Percentiles rank a stretch among this genome's conserved stretches.
Evolutionary conservation across 2,888 invertebrate species (phyloP).

Genomic region (Acanthosepion esculentum): DNA sequence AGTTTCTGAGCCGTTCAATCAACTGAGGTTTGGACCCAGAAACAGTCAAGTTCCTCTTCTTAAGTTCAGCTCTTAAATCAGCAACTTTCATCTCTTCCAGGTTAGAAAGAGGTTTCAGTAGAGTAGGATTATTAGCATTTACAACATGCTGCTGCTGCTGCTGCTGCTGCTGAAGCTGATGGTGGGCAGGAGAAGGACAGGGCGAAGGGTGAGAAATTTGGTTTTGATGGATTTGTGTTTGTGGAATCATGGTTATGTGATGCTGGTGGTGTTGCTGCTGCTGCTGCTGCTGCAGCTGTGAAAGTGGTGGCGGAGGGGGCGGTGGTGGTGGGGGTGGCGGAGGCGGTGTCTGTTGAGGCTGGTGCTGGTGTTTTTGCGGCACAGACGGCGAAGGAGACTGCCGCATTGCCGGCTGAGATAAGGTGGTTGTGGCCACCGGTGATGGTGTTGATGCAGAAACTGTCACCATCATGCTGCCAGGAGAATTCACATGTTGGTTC

Average conservation of each 20-base stretch:
- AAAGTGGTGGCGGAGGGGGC: conserved; percentile 54
- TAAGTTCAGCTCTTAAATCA: conserved; percentile 93
- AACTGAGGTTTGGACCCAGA: conserved; percentile 96
- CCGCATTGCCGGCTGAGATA: conserved; percentile 53
- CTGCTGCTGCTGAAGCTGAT: neutral
- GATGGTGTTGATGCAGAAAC: conserved; percentile 52
- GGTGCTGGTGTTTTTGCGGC: conserved; percentile 66
- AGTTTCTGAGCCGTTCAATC: conserved; percentile 88
- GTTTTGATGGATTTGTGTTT: conserved; percentile 50
- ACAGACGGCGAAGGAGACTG: conserved; percentile 70
- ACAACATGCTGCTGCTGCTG: conserved; percentile 10
- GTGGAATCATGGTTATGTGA: conserved; percentile 50
- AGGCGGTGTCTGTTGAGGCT: conserved; percentile 50
- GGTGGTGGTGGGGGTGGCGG: conserved; percentile 58
- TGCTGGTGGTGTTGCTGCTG: conserved; percentile 51
- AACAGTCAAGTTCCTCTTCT: conserved; percentile 93
- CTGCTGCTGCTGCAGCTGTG: conserved; percentile 56
- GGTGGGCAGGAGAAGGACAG: neutral
- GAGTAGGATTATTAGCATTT: neutral
- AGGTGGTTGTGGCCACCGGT: conserved; percentile 34
- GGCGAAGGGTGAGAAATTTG: conserved; percentile 46
- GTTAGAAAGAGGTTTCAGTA: conserved; percentile 76
- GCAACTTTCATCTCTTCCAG: conserved; percentile 97
- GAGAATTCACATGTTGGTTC: neutral
- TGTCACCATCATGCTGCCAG: conserved; percentile 35